Evolutionary conservation across 2,888 invertebrate genomes (phyloP), one percentile per base, ranked within the genome.

Genomic region (Deroplatys truncata): DNA sequence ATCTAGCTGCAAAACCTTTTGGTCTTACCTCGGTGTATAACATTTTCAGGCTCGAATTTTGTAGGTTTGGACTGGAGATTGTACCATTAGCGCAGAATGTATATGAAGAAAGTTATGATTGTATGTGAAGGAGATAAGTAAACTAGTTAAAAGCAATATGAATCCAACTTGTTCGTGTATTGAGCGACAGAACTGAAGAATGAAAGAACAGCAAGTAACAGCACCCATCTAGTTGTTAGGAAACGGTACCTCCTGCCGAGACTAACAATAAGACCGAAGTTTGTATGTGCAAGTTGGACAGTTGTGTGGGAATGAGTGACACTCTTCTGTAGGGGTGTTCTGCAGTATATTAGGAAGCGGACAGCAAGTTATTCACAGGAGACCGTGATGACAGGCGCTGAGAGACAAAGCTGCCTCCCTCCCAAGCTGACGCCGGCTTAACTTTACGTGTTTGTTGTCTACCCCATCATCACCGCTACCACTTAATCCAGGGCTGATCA

Each of bases 311-410:
- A 72, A 72, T 72, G 56, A 72, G 20, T 72, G 56, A 72, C 56
- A 72, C 5, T 72, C 56, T 72, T 72, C 56, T 20, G 56, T 20
- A 72, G 9, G 56, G 56, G 56, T 72, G 56, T 72, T 72, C 56
- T 72, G 56, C 56, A 72, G 56, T 72, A 72, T 72, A 72, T 72
- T 72, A 72, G 56, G 20, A 72, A 72, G 20, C 56, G 56, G 56
- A 72, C 56, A 72, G 85, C 49, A 85, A 85, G 85, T 85, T 85
- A 85, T 85, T 85, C 85, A 85, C 85, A 85, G 85, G 49, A 43
- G 85, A 43, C 85, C 85, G 56, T 85, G 85, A 85, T 85, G 85
- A 85, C 85, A 85, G 8, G 43, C 85, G 28, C 49, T 49, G 49
- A 35, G 85, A 85, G 49, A 85, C 85, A 85, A 85, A 85, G 85